Base-by-base conservation (phyloP, 2,113 vertebrate species). In the Maccullochella peelii region DNA sequence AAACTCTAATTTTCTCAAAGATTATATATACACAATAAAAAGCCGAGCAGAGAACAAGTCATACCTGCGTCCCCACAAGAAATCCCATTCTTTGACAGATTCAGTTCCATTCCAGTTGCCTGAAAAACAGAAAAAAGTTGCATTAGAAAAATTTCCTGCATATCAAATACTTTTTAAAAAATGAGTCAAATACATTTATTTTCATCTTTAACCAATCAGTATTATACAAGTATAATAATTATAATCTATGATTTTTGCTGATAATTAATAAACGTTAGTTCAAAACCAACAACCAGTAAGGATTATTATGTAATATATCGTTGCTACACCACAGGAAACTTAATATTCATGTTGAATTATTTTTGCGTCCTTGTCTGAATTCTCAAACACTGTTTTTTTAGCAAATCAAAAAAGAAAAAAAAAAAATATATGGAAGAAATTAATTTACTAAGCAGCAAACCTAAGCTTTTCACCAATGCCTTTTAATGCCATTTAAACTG, bases 31-130 rank as follows among this genome's bases (percentile, higher is more conserved):
- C n/a, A n/a, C n/a, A n/a, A n/a, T n/a, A n/a, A n/a, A n/a, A n/a
- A n/a, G n/a, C n/a, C n/a, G n/a, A 47, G 27, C 0, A 59, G 8
- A 69, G 16, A 50, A 38, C 0, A n/a, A 49, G 27, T 73, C 83
- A 21, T 92, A 94, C 93, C 94, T 88, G 91, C 76, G 67, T 93
- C 89, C 55, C 75, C 87, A 62, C 87, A 95, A 73, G 94, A 94
- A 81, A 92, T 89, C n/a, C 71, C 75, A 82, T 88, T 93, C 89
- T 92, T 95, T 47, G 93, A 96, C 90, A 96, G 63, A 91, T 91
- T 94, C 72, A 92, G 91, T 94, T 97, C 94, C 94, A 95, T 95
- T 92, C 88, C 92, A 93, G 91, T 85, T 90, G 77, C 82, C 93
- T 94, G 91, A 58, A 91, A 95, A 76, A 80, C 59, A 95, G 57